Base-by-base conservation (phyloP, 2,797 vertebrate genomes). In the Intellagama lesueurii region DNA sequence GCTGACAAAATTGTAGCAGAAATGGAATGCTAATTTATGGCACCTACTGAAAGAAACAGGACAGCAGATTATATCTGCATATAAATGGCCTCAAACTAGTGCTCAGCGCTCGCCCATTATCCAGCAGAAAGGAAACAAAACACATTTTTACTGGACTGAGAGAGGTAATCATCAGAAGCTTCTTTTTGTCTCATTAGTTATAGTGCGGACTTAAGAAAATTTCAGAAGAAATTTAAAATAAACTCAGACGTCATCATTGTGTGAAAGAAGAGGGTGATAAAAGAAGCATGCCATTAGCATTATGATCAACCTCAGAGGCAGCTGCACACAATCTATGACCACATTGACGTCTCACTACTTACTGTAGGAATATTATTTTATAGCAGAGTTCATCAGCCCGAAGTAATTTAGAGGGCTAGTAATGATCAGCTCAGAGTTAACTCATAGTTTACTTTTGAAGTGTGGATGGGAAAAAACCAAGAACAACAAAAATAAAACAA, bases 51-150 rank as follows among this genome's bases (percentile, higher is more conserved):
- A 96, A 94, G 92, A 94, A 94, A 44, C 82, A 92, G 94, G 94
- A 90, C 90, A 93, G 92, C 87, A 92, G 85, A 93, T 94, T 90
- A 95, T 90, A 96, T 95, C 94, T 96, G 93, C 96, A 95, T 96
- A 92, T 94, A 95, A 95, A 94, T 95, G 92, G 91, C 82, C 91
- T 93, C 90, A 92, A 93, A 88, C 90, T 92, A 85, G 91, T 94
- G 90, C 72, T 93, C 0, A 0, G 26, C 93, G 85, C 78, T 91
- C 93, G 93, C 86, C 91, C 91, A 83, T 93, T 94, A 91, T 79
- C 64, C 81, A 6, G 22, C 49, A 81, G 49, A 88, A 94, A 90
- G 68, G 86, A 94, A 95, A 94, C 90, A 95, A 95, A 95, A 24
- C 32, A 47, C 82, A 32, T 91, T 93, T 94, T 94, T 94, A 88